Evolutionary conservation across 2,797 vertebrate genomes (phyloP).

Genomic region (Malurus splendens): DNA sequence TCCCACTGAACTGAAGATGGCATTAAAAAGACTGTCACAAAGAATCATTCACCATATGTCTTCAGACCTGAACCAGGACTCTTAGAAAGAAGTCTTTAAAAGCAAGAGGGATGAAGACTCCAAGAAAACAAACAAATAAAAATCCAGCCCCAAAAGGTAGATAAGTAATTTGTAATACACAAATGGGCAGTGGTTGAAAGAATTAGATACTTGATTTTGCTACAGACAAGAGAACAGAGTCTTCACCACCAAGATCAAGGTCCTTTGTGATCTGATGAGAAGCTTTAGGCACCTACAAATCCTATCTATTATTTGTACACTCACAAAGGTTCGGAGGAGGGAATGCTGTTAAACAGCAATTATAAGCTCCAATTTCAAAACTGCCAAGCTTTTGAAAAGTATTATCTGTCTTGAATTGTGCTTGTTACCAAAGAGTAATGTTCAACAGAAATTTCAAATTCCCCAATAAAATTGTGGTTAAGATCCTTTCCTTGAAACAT

Average conservation of each 20-base stretch:
- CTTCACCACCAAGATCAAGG: not conserved
- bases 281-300: not conserved
- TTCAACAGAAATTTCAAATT: not conserved
- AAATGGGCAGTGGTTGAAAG: not conserved
- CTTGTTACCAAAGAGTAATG: not conserved
- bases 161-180: not conserved
- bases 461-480: not conserved
- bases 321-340: not conserved
- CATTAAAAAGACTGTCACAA: not conserved
- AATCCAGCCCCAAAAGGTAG: fast-evolving
- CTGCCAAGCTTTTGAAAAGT: not conserved
- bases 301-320: not conserved
- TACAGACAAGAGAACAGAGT: not conserved
- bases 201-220: not conserved
- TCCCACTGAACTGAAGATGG: not conserved
- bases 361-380: not conserved
- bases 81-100: not conserved
- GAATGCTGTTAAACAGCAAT: not conserved
- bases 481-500: not conserved
- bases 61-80: not conserved
- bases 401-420: fast-evolving
- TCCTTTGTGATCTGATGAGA: not conserved
- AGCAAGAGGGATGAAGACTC: fast-evolving
- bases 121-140: not conserved
- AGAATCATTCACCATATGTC: not conserved